These are phyloP conservation scores for Potamilus streckersoni DNA, from an alignment of 1,140 invertebrate genomes.

Conservation along the genomic window DNA sequence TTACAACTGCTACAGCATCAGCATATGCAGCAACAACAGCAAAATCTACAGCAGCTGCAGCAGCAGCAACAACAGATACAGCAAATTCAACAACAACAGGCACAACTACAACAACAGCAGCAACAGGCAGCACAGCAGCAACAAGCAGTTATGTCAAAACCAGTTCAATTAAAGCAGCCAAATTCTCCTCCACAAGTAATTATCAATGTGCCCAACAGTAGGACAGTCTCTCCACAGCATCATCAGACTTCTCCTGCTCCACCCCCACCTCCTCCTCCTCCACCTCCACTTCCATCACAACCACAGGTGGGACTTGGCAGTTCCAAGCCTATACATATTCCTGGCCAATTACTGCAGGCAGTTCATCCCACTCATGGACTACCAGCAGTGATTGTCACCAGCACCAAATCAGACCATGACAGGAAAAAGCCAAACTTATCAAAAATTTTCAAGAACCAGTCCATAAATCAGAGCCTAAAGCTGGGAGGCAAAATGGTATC, in stretches of 20 bases:
- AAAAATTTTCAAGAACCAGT: constrained; percentile 43
- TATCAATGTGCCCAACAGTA: constrained; percentile 8
- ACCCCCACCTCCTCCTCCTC: constrained; percentile 45
- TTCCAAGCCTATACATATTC: constrained; percentile 38
- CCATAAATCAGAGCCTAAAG: constrained; percentile 49
- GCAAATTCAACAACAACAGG: constrained; percentile 42
- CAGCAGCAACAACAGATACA: constrained; percentile 48
- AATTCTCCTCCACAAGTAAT: constrained; percentile 43
- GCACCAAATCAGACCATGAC: constrained; percentile 16
- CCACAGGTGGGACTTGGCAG: background rate
- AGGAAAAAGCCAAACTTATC: constrained; percentile 31
- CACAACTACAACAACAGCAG: constrained; percentile 34
- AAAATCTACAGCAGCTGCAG: constrained; percentile 50
- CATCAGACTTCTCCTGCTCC: background rate
- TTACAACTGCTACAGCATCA: constrained; percentile 60
- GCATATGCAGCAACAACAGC: constrained; percentile 54
- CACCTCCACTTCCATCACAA: constrained; percentile 44
- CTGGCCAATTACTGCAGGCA: constrained; percentile 42
- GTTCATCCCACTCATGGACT: constrained; percentile 36
- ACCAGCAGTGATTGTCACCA: constrained; percentile 37
- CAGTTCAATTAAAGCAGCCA: constrained; percentile 41
- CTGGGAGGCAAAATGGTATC: constrained; percentile 36
- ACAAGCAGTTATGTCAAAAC: constrained; percentile 17
- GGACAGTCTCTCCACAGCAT: background rate
- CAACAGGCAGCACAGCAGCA: constrained; percentile 62